A percentile compares a stretch with the other conserved stretches of the same genome.
Conservation (phyloP, 1,140 invertebrate species). For the Magallana ariakensis region DNA sequence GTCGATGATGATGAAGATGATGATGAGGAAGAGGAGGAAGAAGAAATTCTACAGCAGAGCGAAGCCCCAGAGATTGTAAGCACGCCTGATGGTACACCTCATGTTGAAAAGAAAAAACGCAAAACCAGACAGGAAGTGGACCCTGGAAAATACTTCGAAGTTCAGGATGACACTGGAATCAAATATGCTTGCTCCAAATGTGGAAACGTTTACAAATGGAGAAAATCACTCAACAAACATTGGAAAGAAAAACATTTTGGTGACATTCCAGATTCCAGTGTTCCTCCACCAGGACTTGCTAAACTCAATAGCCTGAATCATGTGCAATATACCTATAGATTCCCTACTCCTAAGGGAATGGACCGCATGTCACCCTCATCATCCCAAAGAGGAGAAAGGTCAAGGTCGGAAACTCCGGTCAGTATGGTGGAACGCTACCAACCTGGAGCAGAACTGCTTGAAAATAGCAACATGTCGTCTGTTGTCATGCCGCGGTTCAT, state of each 20-base stretch:
- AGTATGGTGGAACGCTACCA: conserved; percentile 47
- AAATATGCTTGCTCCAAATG: conserved; percentile 80
- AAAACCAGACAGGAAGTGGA: conserved; percentile 77
- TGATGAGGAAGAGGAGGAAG: conserved; percentile 69
- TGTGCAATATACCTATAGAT: conserved; percentile 52
- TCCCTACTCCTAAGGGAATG: conserved; percentile 35
- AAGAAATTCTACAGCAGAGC: conserved; percentile 54
- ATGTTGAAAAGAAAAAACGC: conserved; percentile 72
- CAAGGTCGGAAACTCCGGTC: conserved; percentile 44
- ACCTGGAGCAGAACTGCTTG: conserved; percentile 36
- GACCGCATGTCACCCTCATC: conserved; percentile 29
- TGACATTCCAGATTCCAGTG: conserved; percentile 68
- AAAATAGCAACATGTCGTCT: conserved; percentile 52
- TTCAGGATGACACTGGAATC: conserved; percentile 73
- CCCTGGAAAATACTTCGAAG: conserved; percentile 78
- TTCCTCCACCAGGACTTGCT: conserved; percentile 63
- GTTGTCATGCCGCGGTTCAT: conserved; percentile 71
- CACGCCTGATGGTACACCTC: conserved; percentile 43
- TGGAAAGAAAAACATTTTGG: conserved; percentile 80
- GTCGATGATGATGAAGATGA: conserved; percentile 66
- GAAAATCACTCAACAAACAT: conserved; percentile 80
- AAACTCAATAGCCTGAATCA: conserved; percentile 55
- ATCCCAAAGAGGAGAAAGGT: conserved; percentile 3
- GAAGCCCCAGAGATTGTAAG: neutral
- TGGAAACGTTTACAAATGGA: conserved; percentile 80